phyloP scores from a whole-genome alignment of 2,113 vertebrate genomes.

The Melanostigma gelatinosum region DNA sequence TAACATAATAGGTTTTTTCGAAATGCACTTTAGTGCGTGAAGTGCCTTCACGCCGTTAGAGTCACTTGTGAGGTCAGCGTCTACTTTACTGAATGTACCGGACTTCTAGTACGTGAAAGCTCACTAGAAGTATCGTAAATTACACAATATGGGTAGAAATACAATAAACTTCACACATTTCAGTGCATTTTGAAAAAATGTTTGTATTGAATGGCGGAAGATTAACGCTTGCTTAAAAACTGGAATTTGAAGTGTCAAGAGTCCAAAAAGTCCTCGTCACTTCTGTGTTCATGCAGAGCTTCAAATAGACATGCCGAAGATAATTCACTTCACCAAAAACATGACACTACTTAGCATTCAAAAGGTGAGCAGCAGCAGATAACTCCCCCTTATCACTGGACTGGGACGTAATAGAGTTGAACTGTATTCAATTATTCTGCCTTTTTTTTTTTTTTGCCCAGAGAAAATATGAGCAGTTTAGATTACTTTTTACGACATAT shows the following conservation, averaged over 20 bases:
- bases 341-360: conserved; percentile 62
- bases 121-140: background rate
- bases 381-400: conserved; percentile 61
- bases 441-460: conserved; percentile 4
- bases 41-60: background rate
- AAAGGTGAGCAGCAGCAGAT: conserved; percentile 50
- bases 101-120: background rate
- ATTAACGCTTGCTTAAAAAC: conserved; percentile 38
- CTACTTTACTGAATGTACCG: background rate
- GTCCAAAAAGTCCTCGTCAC: conserved; percentile 65
- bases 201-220: conserved; percentile 13
- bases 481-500: conserved; percentile 55
- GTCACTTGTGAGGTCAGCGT: too few relatives aligned
- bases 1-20: background rate
- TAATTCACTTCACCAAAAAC: conserved; percentile 53
- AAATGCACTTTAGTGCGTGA: too few relatives aligned
- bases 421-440: conserved; percentile 59
- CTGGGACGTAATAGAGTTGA: conserved; percentile 46
- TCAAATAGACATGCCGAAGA: conserved; percentile 18
- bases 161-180: background rate
- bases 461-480: conserved; percentile 66
- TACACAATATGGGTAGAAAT: background rate
- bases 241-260: conserved; percentile 43
- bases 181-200: conserved; percentile 1
- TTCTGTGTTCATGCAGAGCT: conserved; percentile 55